These are phyloP conservation scores for Urophycis tenuis DNA, from an alignment of 2,797 vertebrate genomes.

Conservation along the genomic window DNA sequence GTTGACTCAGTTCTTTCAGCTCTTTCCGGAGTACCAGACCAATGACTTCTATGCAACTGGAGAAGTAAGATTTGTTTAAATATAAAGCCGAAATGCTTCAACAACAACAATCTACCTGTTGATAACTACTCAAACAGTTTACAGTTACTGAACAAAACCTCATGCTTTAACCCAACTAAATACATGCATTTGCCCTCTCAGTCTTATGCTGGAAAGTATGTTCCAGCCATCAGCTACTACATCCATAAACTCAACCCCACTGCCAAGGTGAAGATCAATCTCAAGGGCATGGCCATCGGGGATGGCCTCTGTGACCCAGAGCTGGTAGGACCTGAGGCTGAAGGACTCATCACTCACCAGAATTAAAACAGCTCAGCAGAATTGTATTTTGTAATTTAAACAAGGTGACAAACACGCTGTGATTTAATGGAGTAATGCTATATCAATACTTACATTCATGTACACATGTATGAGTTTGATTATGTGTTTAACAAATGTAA, in stretches of 20 bases:
- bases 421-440: not conserved
- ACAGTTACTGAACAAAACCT: not conserved
- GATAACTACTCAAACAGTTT: not conserved
- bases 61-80: conserved; percentile 67
- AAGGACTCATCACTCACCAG: not conserved
- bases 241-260: conserved; percentile 76
- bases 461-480: not conserved
- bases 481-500: not conserved
- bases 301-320: conserved; percentile 81
- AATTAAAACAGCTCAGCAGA: not conserved
- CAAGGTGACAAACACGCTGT: not conserved
- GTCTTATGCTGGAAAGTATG: conserved; percentile 81
- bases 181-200: conserved; percentile 35
- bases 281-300: conserved; percentile 78
- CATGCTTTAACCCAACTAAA: not conserved
- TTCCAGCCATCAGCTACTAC: conserved; percentile 74
- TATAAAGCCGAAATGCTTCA: not conserved
- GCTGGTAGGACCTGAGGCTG: conserved; percentile 58
- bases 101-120: not conserved
- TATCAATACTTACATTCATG: too few species aligned
- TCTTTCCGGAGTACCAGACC: conserved; percentile 79
- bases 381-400: not conserved
- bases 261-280: conserved; percentile 72
- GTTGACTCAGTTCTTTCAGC: conserved; percentile 77
- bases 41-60: conserved; percentile 81